A percentile compares a stretch with the other conserved stretches of the same genome.
These are phyloP conservation scores for Eucera pruinosa DNA, from an alignment of 2,888 invertebrate genomes.

Conservation along the genomic window DNA sequence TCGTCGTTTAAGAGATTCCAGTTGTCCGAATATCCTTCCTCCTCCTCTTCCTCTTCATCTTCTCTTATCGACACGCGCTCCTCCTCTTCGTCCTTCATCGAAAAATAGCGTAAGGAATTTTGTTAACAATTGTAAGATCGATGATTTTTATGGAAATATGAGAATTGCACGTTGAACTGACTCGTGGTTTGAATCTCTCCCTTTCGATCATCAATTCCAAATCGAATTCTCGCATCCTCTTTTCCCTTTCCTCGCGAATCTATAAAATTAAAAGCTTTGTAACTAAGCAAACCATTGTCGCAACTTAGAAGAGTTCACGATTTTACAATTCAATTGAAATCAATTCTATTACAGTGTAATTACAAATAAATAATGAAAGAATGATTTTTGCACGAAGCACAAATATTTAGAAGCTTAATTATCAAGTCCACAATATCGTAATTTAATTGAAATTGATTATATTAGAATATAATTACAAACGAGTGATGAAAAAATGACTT, in stretches of 20 bases:
- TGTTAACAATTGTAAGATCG: background rate
- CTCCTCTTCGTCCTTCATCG: slow-evolving; percentile 16
- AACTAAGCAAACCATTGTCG: no score
- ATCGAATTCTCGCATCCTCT: slow-evolving; percentile 28
- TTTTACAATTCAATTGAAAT: no score
- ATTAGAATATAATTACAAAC: no score
- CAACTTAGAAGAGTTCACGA: no score
- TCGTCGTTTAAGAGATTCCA: slow-evolving; percentile 40
- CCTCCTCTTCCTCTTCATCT: slow-evolving; percentile 34
- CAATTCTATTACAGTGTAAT: no score
- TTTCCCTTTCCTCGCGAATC: slow-evolving; percentile 54
- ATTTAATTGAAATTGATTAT: no score
- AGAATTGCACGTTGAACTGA: slow-evolving; percentile 16
- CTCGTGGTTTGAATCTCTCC: slow-evolving; percentile 26
- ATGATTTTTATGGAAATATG: slow-evolving; percentile 9
- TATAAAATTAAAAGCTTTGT: slow-evolving; percentile 38
- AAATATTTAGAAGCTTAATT: no score
- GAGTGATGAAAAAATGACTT: no score
- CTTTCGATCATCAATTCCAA: slow-evolving; percentile 50
- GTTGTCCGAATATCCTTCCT: slow-evolving; percentile 19
- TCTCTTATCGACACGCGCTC: background rate
- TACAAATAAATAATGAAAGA: no score
- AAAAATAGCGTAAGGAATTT: background rate
- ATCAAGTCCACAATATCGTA: no score
- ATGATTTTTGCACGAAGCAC: no score